Conservation (phyloP, 2,113 vertebrate species). For the Perognathus longimembris region DNA sequence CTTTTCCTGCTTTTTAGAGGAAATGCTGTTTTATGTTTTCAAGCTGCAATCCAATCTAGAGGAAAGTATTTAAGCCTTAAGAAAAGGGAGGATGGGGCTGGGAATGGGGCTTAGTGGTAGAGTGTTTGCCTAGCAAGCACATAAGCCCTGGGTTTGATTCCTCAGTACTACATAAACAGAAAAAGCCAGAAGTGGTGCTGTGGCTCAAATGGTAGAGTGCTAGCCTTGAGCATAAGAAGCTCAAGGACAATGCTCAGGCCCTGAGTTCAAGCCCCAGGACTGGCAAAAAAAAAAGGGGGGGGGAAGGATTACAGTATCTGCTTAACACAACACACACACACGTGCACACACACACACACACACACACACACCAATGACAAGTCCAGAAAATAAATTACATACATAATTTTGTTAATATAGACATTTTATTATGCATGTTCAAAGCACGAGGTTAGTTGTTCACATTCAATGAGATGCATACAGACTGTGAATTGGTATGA, state of each 20-base stretch:
- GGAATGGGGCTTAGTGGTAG: no score
- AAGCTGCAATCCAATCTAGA: neutral
- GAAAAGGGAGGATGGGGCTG: no score
- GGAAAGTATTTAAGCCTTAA: neutral
- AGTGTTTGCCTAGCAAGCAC: no score
- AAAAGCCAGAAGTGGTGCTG: no score
- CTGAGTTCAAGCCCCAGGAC: no score
- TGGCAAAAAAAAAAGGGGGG: no score
- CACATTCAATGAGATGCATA: neutral
- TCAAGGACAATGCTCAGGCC: no score
- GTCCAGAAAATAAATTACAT: neutral
- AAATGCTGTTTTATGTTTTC: slow-evolving; percentile 5
- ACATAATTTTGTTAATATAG: neutral
- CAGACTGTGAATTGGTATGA: neutral
- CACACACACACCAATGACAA: neutral
- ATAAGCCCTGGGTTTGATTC: no score
- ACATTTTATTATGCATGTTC: neutral
- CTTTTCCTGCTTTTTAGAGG: neutral
- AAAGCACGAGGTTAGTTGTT: neutral
- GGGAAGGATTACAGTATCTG: neutral
- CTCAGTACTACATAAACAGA: no score
- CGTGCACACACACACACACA: no score
- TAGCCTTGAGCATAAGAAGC: no score
- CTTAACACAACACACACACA: neutral
- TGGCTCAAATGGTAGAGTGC: no score